These are phyloP conservation scores for Sinopyrophorus schimmeli DNA, from an alignment of 2,888 invertebrate species.

Conservation along the genomic window DNA sequence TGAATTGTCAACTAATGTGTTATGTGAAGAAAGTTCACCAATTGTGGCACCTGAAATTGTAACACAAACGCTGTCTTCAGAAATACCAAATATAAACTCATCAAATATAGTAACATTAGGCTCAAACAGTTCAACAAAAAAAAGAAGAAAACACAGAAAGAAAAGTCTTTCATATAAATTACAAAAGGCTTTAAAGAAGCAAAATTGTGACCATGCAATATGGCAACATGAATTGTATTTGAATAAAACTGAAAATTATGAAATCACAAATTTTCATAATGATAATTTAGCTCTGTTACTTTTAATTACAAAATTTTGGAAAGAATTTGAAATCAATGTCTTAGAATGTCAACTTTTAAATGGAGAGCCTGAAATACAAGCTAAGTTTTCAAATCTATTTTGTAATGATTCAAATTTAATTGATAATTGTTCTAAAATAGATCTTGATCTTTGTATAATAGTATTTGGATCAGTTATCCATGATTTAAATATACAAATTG, in stretches of 20 bases:
- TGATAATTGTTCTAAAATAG: neutral
- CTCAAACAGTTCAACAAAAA: conserved; percentile 37
- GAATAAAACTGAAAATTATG: conserved; percentile 55
- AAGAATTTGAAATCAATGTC: conserved; percentile 42
- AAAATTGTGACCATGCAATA: conserved; percentile 55
- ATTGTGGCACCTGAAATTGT: too few relatives aligned
- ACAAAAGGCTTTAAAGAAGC: conserved; percentile 56
- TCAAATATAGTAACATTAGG: too few relatives aligned
- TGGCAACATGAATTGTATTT: conserved; percentile 62
- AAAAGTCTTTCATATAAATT: conserved; percentile 57
- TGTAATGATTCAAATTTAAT: neutral
- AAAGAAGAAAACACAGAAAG: conserved; percentile 55
- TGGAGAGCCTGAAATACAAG: neutral
- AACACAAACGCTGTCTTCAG: too few relatives aligned
- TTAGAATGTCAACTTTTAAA: conserved; percentile 35
- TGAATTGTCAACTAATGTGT: too few relatives aligned
- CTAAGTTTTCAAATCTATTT: neutral
- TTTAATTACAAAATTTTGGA: conserved; percentile 36
- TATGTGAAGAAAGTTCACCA: too few relatives aligned
- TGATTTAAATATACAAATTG: conserved; percentile 30
- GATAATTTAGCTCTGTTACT: conserved; percentile 32
- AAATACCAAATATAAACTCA: too few relatives aligned
- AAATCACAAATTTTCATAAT: conserved; percentile 46
- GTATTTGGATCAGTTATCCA: conserved; percentile 13
- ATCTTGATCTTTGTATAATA: neutral